Evolutionary conservation across 1,140 invertebrate genomes (phyloP), one percentile per base, ranked within the genome.

Genomic region (Trypoxylus dichotomus): DNA sequence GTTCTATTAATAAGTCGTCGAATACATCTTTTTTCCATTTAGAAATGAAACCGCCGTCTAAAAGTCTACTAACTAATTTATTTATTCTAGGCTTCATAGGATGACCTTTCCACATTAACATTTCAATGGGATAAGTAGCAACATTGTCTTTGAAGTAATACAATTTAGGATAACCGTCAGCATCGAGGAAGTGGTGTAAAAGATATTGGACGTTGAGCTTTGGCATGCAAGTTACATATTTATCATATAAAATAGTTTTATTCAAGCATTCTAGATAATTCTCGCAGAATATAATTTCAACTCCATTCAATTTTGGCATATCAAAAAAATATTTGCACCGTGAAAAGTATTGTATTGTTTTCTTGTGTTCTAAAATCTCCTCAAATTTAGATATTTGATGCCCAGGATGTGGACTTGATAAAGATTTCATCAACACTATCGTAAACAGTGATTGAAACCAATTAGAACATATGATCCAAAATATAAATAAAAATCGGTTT

Each of bases 101-200:
- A 54, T 76, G 80, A n/a, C 81, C 81, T 80, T 81, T 82, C 11
- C 78, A 32, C 74, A 80, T 76, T 32, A 80, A 74, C 43, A 82
- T 81, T 13, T 76, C 68, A 13, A 78, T 75, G 1, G 81, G 80
- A 77, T 76, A 82, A 27, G 74, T 29, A 19, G 79, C 78, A 10
- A 79, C 24, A 37, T 75, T 74, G 2, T 80, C 41, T 5, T 79
- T 32, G 58, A 82, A 82, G 19, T 78, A 81, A 72, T 80, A 78
- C 43, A 82, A 72, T 24, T 74, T n/a, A 3, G 78, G 63, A 8
- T 79, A 27, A 11, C 77, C 74, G 15, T 76, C 47, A 3, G 75
- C 58, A 42, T 77, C 75, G 1, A 43, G 41, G 74, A 79, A 82
- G 37, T 41, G 75, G 27, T 78, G 71, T 15, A 74, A 47, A 6